Evolutionary conservation across 2,888 invertebrate genomes (phyloP).

Genomic region (Spisula subtruncata): DNA sequence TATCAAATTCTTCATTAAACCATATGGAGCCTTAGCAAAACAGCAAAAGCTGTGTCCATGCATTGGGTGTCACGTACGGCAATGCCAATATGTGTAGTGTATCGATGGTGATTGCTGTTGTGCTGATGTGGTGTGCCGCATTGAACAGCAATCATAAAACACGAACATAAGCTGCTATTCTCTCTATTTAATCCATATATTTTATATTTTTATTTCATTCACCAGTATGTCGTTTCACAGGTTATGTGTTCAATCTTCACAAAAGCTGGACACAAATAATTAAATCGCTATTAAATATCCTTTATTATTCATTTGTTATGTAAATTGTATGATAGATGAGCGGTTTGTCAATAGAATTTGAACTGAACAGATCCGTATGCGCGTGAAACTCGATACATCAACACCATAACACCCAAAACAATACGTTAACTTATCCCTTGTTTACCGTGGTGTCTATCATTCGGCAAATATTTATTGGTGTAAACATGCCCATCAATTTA

Average conservation of each 20-base stretch:
- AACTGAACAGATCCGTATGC: not conserved
- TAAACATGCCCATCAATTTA: too few relatives aligned
- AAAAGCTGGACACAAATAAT: not conserved
- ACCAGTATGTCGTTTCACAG: not conserved
- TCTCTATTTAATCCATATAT: conserved; percentile 19
- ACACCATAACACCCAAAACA: not conserved
- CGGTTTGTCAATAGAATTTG: not conserved
- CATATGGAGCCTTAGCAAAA: not conserved
- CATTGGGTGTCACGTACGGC: not conserved
- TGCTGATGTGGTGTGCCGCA: not conserved
- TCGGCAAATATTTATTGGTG: not conserved
- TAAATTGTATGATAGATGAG: not conserved
- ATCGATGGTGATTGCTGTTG: not conserved
- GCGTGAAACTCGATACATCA: not conserved
- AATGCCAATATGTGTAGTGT: not conserved
- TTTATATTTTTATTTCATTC: too few relatives aligned
- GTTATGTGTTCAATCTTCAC: not conserved
- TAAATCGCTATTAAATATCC: conserved; percentile 18
- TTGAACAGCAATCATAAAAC: not conserved
- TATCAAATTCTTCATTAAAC: not conserved
- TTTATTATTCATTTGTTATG: conserved; percentile 29
- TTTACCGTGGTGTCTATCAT: not conserved
- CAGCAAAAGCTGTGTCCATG: not conserved
- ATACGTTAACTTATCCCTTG: not conserved
- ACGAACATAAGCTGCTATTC: not conserved